Evolutionary conservation across 2,888 invertebrate genomes (phyloP), one percentile per base, ranked within the genome.

Genomic region (Leistus spinibarbis): DNA sequence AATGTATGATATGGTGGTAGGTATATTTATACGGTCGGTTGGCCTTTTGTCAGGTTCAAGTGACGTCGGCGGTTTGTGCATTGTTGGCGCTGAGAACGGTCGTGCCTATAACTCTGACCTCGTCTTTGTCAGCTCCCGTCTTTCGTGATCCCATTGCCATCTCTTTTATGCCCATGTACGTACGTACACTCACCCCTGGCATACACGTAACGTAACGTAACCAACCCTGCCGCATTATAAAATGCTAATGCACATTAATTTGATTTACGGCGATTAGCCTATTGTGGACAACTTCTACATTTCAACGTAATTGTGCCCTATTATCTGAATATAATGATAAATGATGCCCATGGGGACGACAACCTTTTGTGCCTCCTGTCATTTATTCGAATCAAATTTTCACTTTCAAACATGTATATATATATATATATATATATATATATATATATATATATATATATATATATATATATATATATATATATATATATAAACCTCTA

Each of bases 201-300:
- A 22, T 22, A 19, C 19, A 20, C 60, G 17, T 16, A 19, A 9
- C 13, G 57, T 20, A 4, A 17, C 56, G 13, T 1, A 17, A 0
- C 7, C 1, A 7, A 13, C 0, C 3, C 10, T 2, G 4, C 3
- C 9, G 57, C 57, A 66, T 66, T 66, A 66, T 53, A 73, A 73
- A 67, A 73, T 73, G 73, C 73, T 73, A 73, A 73, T 73, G 67
- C 73, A 54, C 67, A 73, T 73, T 73, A 73, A 73, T 62, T 67
- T 73, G 73, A 73, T 73, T 73, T 73, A 73, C 73, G 66, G 24
- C 73, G 73, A 73, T 73, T 73, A 73, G 66, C 54, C 67, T 23
- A 53, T 73, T 73, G 73, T 73, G 73, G 57, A 62, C 73, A 73
- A 73, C 73, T 67, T 73, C 67, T 73, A 73, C 54, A 73, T 73